A percentile compares a stretch with the other conserved stretches of the same genome.
phyloP scores from a whole-genome alignment of 2,113 vertebrate species.

The Eulacestoma nigropectus region DNA sequence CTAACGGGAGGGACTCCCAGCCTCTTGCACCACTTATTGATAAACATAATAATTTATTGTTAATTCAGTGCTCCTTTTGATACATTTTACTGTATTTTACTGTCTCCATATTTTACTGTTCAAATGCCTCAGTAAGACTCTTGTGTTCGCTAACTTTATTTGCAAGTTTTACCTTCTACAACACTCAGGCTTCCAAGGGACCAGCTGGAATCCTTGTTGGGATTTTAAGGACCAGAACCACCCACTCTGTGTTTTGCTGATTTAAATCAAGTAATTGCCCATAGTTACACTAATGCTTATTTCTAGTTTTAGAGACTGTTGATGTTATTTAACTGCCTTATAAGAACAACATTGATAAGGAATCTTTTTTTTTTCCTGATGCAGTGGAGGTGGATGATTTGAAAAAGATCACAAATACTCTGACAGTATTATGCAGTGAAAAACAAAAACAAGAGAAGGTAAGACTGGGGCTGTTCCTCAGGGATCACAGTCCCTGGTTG shows the following conservation, averaged over 20 bases:
- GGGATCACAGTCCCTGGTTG: neutral
- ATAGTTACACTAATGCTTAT: neutral
- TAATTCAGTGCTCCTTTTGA: neutral
- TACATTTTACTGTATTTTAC: neutral
- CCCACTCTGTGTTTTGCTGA: neutral
- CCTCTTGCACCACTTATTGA: neutral
- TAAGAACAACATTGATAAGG: neutral
- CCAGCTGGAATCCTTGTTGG: neutral
- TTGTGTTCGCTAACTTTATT: neutral
- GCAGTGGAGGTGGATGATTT: constrained; percentile 96
- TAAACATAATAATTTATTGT: neutral
- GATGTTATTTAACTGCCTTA: neutral
- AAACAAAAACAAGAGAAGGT: constrained; percentile 99
- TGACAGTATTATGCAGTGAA: constrained; percentile 94
- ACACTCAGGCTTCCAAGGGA: neutral
- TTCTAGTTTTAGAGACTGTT: neutral
- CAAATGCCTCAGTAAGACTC: neutral
- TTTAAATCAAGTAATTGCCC: neutral
- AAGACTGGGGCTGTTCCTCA: neutral
- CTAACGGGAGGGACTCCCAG: neutral
- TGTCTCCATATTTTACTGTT: neutral
- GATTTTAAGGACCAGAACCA: neutral
- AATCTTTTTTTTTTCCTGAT: neutral
- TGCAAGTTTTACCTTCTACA: neutral
- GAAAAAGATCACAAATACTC: constrained; percentile 94